Evolutionary conservation across 2,113 vertebrate genomes (phyloP), one percentile per base, ranked within the genome.

Genomic region (Puntigrus tetrazona): DNA sequence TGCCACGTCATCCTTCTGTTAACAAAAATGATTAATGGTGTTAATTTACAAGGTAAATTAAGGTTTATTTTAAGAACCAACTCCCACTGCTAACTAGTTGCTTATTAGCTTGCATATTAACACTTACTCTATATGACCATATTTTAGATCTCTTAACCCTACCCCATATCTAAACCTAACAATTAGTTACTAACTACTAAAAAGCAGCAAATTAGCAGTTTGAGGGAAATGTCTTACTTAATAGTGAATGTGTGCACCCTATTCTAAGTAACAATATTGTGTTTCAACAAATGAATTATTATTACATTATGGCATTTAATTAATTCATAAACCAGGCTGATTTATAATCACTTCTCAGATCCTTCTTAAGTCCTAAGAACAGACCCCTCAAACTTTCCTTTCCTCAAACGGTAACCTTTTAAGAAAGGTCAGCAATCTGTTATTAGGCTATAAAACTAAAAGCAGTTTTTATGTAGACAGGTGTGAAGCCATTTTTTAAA

Each of bases 401-500:
- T 29, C 43, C 14, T 74, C 27, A 74, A 74, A 4, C 45, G 47
- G 29, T 34, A 34, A 76, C 73, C 73, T 52, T 78, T 36, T 31
- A 36, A n/a, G 11, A 78, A 59, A 38, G 50, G 52, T 78, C 75
- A 78, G 20, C 75, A 36, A 78, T 78, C 75, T 57, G 31, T 78
- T 59, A 57, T 78, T 78, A 78, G 52, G 47, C 75, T 57, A 78
- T 57, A 78, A 38, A 78, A 76, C 41, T 52, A 61, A 65, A 43
- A 20, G 4, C 43, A 5, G 14, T 34, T 70, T 36, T 70, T 52
- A 50, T 16, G 29, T 70, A 50, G 79, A 70, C 79, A 81, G 63
- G 65, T 81, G 79, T 36, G 22, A 70, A 65, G 18, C 29, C 52
- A 43, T 81, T 47, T 85, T 73, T 84, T 57, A 65, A 78, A 61